Evolutionary conservation across 2,888 invertebrate genomes (phyloP), one percentile per base, ranked within the genome.

Genomic region (Mythimna loreyi): DNA sequence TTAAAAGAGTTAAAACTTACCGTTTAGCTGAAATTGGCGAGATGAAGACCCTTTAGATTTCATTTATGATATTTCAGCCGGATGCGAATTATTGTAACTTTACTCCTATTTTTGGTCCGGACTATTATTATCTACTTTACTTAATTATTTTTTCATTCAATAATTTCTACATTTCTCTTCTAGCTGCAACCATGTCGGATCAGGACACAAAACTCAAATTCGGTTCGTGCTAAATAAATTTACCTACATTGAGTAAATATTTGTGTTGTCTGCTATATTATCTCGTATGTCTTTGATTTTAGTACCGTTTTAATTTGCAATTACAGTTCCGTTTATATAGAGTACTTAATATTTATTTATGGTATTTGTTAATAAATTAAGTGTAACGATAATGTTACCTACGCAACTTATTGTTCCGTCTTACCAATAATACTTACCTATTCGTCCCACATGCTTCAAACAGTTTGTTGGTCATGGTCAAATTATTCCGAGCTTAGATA

Each of bases 181-280:
- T 83, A 87, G 90, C 89, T 86, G 72, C 82, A 68, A 78, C 72
- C 64, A 93, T 93, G 92, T 90, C 92, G 86, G 91, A 90, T 67
- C 87, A 89, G 82, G 90, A 92, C 73, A 77, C 88, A 49, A 90
- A 92, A 85, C 86, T 92, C 8, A 86, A 92, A 75, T 92, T 92
- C 74, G 94, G 94, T 94, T 90, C 83, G 94, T 92, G 30, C 50
- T 50, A 3, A 49, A 16, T 56, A 36, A 49, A 28, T 30, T n/a
- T n/a, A n/a, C n/a, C 43, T 30, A 5, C 9, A 3, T 16, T 36
- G 0, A n/a, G n/a, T 40, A 30, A 53, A 56, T 58, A 49, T 61
- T 58, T 30, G 60, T 11, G 33, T 21, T 55, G 21, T 30, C 25
- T 25, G 55, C 33, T 40, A n/a, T n/a, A n/a, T n/a, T n/a, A 21